Base-by-base conservation (phyloP, 2,113 vertebrate species). In the Chaenocephalus aceratus region DNA sequence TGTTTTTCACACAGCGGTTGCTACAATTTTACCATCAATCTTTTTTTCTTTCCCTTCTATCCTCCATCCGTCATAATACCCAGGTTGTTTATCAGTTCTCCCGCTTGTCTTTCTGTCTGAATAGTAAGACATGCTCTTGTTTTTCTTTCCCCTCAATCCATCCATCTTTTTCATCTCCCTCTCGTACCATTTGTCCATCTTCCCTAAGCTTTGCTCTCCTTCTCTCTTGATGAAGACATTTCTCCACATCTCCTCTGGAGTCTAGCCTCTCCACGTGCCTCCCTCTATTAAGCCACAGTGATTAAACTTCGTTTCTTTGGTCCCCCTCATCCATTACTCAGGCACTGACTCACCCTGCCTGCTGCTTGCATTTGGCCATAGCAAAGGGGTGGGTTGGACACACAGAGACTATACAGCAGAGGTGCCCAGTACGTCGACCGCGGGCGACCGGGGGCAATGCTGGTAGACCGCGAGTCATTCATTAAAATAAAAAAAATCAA, bases 271-370 rank as follows among this genome's bases (percentile, higher is more conserved):
- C 41, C 59, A 56, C 10, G 2, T 41, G 51, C 71, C 23, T 75
- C 57, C 66, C 76, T 70, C 70, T 87, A 76, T 86, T 82, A 88
- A 88, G 34, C 52, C 72, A 73, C 77, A 88, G 52, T 86, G 84
- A 88, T 87, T 91, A 81, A 78, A 83, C 80, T 72, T 85, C 72
- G 86, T 18, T 14, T 85, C 72, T 75, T 61, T 30, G 71, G 75
- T 66, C 58, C 45, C 69, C 52, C 48, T 69, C 71, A 73, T 85
- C 72, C 73, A 76, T 83, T 77, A 80, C 62, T 64, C 68, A 70
- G 56, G 74, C 60, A 64, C 49, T 80, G 85, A 80, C 86, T 81
- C 67, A 68, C 66, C 18, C 68, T 41, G 77, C 60, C 73, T 49
- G 6, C 70, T 6, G 13, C 23, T 66, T 64, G 67, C 57, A 41